Evolutionary conservation across 2,888 invertebrate genomes (phyloP).

Genomic region (Drosophila limbata): DNA sequence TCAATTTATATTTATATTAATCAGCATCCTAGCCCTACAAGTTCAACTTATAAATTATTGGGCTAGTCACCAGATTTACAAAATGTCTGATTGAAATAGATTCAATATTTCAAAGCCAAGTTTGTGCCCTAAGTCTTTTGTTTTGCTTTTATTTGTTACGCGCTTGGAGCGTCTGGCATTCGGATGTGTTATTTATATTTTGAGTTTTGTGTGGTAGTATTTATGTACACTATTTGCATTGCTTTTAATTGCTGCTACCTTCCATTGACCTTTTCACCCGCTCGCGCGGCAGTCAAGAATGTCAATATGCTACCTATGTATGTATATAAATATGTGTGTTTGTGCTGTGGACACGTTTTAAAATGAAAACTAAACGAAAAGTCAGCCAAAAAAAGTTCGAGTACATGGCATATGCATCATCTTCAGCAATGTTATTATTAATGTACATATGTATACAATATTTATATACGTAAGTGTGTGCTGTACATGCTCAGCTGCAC

Average conservation of each 20-base stretch:
- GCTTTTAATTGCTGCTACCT: slow-evolving; percentile 65
- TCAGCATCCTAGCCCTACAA: neutral
- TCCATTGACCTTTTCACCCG: slow-evolving; percentile 76
- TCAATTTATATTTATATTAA: neutral
- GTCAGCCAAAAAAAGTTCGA: slow-evolving; percentile 14
- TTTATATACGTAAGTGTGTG: slow-evolving; percentile 17
- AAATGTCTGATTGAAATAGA: neutral
- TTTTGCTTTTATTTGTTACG: slow-evolving; percentile 31
- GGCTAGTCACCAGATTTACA: neutral
- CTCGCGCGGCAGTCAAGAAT: slow-evolving; percentile 54
- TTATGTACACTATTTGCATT: slow-evolving; percentile 38
- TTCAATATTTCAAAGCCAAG: slow-evolving; percentile 10
- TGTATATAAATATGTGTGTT: slow-evolving; percentile 1
- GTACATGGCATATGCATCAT: slow-evolving; percentile 45
- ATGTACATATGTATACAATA: slow-evolving; percentile 20
- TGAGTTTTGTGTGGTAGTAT: slow-evolving; percentile 28
- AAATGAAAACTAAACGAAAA: slow-evolving; percentile 30
- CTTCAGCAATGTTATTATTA: slow-evolving; percentile 45
- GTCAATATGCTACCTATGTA: slow-evolving; percentile 26
- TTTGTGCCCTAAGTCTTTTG: slow-evolving; percentile 49
- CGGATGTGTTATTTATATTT: slow-evolving; percentile 15
- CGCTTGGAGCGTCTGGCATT: slow-evolving; percentile 27
- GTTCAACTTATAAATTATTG: neutral
- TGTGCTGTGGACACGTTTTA: slow-evolving; percentile 36
- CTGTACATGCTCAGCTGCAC: slow-evolving; percentile 76